Evolutionary conservation across 2,113 vertebrate genomes (phyloP).

Genomic region (Ursus arctos): DNA sequence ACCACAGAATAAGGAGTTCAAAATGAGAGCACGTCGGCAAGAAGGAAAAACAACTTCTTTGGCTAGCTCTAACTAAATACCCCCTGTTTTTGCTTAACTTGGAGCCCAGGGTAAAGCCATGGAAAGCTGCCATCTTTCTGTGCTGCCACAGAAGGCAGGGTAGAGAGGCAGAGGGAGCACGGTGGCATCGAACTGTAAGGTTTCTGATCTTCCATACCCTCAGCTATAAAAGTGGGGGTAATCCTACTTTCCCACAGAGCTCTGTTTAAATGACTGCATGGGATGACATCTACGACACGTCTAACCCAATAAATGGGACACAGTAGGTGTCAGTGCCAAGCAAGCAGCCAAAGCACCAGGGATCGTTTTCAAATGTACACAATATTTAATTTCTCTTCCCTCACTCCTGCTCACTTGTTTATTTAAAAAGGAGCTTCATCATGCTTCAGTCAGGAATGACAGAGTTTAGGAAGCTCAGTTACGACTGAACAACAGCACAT

Average conservation of each 20-base stretch:
- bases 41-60: not conserved
- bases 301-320: not conserved
- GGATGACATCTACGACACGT: not conserved
- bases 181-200: not conserved
- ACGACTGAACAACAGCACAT: not conserved
- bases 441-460: not conserved
- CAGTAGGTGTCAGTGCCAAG: not conserved
- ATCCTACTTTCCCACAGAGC: not conserved
- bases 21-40: not conserved
- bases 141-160: not conserved
- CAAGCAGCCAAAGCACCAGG: not conserved
- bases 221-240: not conserved
- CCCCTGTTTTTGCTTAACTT: not conserved
- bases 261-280: not conserved
- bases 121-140: not conserved
- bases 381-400: not conserved
- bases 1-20: not conserved
- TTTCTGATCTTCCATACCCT: not conserved
- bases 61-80: too few relatives aligned
- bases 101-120: not conserved
- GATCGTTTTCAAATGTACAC: not conserved
- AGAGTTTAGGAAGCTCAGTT: not conserved
- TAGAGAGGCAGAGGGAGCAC: not conserved
- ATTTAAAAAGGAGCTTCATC: not conserved
- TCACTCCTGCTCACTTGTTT: not conserved